Conservation (phyloP, 1,140 invertebrate genomes). For the Bemisia tabaci region DNA sequence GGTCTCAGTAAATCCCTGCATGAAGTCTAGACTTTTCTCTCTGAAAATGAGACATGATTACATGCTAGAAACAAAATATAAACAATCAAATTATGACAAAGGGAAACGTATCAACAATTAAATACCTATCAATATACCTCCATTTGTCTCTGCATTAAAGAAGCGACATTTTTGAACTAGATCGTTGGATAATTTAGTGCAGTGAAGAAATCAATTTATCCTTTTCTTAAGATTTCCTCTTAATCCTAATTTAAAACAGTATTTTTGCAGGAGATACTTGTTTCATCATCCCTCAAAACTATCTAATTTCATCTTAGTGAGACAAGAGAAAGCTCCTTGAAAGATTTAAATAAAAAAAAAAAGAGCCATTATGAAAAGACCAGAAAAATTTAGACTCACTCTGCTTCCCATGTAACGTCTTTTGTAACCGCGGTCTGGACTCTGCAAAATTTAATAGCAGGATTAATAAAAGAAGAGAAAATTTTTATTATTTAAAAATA, state of each 20-base stretch:
- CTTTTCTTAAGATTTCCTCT: background rate
- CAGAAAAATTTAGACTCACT: background rate
- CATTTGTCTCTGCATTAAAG: too few relatives aligned
- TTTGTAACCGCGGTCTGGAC: background rate
- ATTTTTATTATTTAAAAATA: background rate
- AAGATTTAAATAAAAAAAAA: too few relatives aligned
- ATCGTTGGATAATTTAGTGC: too few relatives aligned
- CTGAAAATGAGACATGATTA: too few relatives aligned
- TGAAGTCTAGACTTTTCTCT: too few relatives aligned
- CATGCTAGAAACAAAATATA: too few relatives aligned
- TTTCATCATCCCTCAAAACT: background rate
- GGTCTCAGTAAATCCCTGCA: background rate
- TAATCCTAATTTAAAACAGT: background rate
- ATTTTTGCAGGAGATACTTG: background rate
- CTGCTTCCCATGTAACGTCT: background rate
- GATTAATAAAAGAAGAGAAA: background rate
- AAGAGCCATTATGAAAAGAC: too few relatives aligned
- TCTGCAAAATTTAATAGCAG: background rate
- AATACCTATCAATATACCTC: too few relatives aligned
- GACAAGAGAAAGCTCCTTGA: background rate
- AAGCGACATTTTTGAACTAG: too few relatives aligned
- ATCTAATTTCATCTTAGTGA: background rate
- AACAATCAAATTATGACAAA: too few relatives aligned
- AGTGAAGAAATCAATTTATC: too few relatives aligned
- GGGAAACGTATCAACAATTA: too few relatives aligned